phyloP scores from a whole-genome alignment of 2,888 invertebrate genomes.

The Drosophila stalkeri region DNA sequence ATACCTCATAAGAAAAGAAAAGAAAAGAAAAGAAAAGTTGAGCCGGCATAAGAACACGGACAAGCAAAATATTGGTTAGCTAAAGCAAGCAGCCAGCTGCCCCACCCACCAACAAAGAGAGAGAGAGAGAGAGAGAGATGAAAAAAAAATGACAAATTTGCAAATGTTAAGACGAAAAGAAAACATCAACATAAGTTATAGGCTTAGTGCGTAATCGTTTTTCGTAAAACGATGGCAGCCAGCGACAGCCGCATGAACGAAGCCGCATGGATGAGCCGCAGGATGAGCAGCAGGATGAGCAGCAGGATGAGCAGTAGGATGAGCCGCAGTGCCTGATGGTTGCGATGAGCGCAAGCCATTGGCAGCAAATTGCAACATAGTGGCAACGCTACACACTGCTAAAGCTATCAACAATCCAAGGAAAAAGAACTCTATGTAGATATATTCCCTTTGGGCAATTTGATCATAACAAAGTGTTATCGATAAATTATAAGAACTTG shows the following conservation, averaged over 20 bases:
- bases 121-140: constrained; percentile 7
- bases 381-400: constrained; percentile 12
- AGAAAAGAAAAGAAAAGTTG: constrained; percentile 44
- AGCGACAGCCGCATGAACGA: constrained; percentile 16
- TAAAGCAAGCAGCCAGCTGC: constrained; percentile 32
- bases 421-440: not conserved
- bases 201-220: constrained; percentile 81
- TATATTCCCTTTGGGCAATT: no score
- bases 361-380: constrained; percentile 4
- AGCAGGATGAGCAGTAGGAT: not conserved
- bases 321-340: constrained; percentile 11
- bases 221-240: constrained; percentile 70
- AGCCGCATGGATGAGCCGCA: constrained; percentile 7
- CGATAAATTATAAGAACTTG: not conserved
- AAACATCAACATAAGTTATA: constrained; percentile 82
- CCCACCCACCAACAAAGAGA: not conserved
- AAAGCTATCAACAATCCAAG: not conserved
- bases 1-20: constrained; percentile 19
- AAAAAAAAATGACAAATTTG: constrained; percentile 79
- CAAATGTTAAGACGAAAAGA: constrained; percentile 82
- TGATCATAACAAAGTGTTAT: not conserved
- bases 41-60: constrained; percentile 63
- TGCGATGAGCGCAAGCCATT: constrained; percentile 26
- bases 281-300: constrained; percentile 1
- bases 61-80: constrained; percentile 72